phyloP scores from a whole-genome alignment of 2,113 vertebrate species.

The Zingel zingel region DNA sequence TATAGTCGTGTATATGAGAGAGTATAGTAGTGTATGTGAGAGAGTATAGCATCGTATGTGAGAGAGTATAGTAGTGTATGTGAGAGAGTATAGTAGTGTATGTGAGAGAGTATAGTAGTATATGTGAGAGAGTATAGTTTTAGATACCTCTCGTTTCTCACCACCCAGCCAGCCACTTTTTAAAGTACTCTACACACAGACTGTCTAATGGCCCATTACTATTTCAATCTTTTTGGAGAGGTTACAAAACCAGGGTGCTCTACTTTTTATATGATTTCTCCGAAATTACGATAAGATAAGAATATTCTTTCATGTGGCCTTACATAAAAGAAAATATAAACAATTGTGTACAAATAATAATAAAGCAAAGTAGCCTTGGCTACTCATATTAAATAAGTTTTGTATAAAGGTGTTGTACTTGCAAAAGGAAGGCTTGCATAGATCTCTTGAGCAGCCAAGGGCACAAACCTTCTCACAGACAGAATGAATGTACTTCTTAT shows the following conservation, averaged over 20 bases:
- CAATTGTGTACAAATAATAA: constrained; percentile 31
- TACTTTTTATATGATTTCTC: constrained; percentile 14
- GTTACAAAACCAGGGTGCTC: constrained; percentile 16
- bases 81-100: no score
- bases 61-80: no score
- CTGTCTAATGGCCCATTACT: constrained; percentile 34
- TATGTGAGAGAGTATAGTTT: no score
- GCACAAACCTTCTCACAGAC: constrained; percentile 10
- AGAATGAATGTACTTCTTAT: constrained; percentile 15
- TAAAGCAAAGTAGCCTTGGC: constrained; percentile 49
- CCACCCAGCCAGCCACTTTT: constrained; percentile 35
- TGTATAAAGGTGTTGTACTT: constrained; percentile 32
- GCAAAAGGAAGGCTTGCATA: constrained; percentile 37
- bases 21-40: no score
- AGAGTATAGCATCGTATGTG: no score
- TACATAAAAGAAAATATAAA: constrained; percentile 39
- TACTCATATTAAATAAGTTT: constrained; percentile 44
- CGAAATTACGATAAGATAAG: constrained; percentile 33
- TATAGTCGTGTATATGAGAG: no score
- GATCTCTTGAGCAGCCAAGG: constrained; percentile 39
- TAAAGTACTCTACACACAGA: constrained; percentile 42
- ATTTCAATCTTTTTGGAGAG: constrained; percentile 14
- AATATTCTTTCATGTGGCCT: constrained; percentile 22
- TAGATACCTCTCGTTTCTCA: constrained; percentile 22
- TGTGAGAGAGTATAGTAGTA: no score